A percentile compares a stretch with the other conserved stretches of the same genome.
phyloP scores from a whole-genome alignment of 2,113 vertebrate genomes.

The Actinemys pallida region DNA sequence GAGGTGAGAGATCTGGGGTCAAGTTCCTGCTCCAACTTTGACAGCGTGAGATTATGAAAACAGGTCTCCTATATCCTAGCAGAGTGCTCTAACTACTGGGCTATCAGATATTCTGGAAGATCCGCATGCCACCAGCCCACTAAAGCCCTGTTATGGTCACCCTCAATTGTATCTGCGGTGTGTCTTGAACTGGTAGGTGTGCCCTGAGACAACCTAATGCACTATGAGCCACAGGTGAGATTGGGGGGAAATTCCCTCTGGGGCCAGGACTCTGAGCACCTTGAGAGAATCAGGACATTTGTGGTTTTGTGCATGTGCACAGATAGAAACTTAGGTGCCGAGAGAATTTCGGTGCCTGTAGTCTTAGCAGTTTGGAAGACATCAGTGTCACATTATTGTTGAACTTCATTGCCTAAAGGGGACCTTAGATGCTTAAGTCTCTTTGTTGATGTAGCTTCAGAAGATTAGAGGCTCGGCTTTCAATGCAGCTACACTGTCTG shows the following conservation, averaged over 20 bases:
- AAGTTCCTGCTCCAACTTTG: neutral
- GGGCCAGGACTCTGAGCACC: neutral
- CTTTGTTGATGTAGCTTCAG: too few species aligned
- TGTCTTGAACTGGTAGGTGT: neutral
- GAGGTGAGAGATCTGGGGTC: neutral
- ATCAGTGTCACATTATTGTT: too few species aligned
- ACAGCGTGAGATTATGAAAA: neutral
- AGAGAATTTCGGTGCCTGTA: neutral
- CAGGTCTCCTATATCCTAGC: neutral
- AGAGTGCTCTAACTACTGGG: neutral
- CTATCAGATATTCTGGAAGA: neutral
- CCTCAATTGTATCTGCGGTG: neutral
- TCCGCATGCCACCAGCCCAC: too few species aligned
- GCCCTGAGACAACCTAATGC: neutral
- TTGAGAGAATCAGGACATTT: neutral
- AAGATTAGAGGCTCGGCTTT: too few species aligned
- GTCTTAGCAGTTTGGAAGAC: neutral
- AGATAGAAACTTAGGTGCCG: too few species aligned
- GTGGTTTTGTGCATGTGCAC: neutral
- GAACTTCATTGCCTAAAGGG: too few species aligned
- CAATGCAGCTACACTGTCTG: too few species aligned
- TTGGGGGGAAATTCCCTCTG: neutral
- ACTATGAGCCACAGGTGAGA: neutral
- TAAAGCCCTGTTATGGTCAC: neutral
- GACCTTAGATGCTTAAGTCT: neutral